phyloP scores from a whole-genome alignment of 2,113 vertebrate species.

The Petaurus breviceps region DNA sequence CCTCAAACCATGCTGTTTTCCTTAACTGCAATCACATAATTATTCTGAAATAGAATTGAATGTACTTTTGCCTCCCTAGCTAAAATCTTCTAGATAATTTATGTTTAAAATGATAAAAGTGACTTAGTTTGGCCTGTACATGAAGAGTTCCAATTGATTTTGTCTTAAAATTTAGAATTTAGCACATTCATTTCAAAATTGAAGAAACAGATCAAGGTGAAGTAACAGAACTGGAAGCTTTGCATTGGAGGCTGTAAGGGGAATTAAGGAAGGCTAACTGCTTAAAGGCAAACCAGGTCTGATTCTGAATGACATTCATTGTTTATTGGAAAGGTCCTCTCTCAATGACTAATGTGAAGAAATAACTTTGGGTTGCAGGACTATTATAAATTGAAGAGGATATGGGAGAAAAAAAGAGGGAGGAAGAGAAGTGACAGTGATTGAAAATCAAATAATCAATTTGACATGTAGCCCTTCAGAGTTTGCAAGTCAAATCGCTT shows the following conservation, averaged over 20 bases:
- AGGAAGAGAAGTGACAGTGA: neutral
- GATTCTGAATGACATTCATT: neutral
- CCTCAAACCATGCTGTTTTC: neutral
- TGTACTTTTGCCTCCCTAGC: neutral
- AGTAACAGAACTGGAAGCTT: neutral
- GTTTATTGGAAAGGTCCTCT: neutral
- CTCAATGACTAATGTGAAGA: neutral
- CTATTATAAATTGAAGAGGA: neutral
- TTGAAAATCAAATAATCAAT: neutral
- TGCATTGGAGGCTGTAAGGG: neutral
- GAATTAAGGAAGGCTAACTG: neutral
- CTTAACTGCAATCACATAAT: neutral
- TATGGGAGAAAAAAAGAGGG: neutral
- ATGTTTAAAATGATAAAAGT: neutral
- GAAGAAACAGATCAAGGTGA: neutral
- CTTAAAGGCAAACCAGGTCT: neutral
- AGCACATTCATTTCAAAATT: neutral
- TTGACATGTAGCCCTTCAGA: neutral
- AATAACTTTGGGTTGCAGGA: neutral
- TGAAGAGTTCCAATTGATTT: neutral
- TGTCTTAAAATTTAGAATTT: neutral
- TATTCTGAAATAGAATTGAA: neutral
- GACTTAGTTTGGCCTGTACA: neutral
- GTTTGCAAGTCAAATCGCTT: neutral
- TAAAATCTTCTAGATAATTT: neutral